These are phyloP conservation scores for Agraylea sexmaculata DNA, from an alignment of 1,140 invertebrate species.

Conservation along the genomic window DNA sequence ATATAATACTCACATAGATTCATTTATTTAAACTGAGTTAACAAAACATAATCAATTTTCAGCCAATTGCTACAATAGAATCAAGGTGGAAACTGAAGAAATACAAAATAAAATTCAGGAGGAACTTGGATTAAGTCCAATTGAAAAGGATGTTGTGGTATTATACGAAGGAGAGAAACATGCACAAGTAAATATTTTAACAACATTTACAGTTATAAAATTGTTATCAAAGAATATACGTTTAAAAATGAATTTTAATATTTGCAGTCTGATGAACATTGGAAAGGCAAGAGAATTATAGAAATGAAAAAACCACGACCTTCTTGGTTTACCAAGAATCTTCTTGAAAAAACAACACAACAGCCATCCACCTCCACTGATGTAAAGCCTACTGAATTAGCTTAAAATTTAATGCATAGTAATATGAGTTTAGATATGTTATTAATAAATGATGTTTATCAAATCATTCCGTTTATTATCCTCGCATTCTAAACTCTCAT, in stretches of 20 bases:
- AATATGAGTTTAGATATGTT: no score
- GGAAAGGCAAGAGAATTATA: constrained; percentile 54
- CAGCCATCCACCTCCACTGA: constrained; percentile 50
- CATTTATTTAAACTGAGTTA: no score
- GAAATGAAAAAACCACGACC: constrained; percentile 65
- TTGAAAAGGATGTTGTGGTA: constrained; percentile 74
- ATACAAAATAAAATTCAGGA: constrained; percentile 64
- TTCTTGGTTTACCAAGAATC: constrained; percentile 68
- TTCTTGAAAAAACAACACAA: constrained; percentile 63
- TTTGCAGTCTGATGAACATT: constrained; percentile 35
- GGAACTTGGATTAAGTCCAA: constrained; percentile 53
- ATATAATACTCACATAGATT: no score
- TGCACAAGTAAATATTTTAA: constrained; percentile 32
- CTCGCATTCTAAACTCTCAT: no score
- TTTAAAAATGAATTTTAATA: not conserved
- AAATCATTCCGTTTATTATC: no score
- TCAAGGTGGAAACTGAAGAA: constrained; percentile 63
- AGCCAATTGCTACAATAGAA: constrained; percentile 71
- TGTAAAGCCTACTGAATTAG: constrained; percentile 59
- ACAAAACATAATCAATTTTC: no score
- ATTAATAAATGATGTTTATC: no score
- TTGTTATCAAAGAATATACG: not conserved
- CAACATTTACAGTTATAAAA: constrained; percentile 4
- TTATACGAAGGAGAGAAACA: constrained; percentile 69
- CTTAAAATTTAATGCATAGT: no score